Conservation (phyloP, 1,140 invertebrate species). For the Zaprionus nigranus region DNA sequence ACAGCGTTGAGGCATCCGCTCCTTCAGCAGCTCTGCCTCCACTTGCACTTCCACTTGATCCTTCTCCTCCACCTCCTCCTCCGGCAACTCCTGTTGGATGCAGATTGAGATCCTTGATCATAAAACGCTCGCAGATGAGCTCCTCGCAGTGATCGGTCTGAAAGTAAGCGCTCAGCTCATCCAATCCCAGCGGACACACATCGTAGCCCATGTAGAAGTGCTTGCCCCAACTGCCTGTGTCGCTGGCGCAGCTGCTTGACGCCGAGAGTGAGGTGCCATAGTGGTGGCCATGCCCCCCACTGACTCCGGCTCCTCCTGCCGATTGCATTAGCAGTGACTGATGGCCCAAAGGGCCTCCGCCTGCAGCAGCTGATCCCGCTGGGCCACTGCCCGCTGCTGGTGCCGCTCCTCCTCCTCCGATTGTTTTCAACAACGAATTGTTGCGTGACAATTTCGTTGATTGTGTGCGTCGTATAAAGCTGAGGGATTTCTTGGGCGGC, state of each 20-base stretch:
- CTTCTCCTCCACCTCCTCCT: not conserved
- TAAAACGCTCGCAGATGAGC: constrained; percentile 80
- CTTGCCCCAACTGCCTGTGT: constrained; percentile 85
- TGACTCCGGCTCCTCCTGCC: not conserved
- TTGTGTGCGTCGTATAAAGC: constrained; percentile 88
- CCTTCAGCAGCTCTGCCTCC: constrained; percentile 17
- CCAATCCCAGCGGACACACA: constrained; percentile 73
- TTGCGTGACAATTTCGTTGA: constrained; percentile 89
- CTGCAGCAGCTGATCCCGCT: not conserved
- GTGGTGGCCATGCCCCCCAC: constrained; percentile 1
- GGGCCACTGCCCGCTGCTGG: not conserved
- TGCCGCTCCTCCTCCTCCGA: constrained; percentile 48
- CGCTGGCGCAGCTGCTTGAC: constrained; percentile 81
- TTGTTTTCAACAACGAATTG: constrained; percentile 86
- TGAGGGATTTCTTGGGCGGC: constrained; percentile 85
- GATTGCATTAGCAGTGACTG: constrained; percentile 71
- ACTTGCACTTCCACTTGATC: not conserved
- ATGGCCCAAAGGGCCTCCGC: not conserved
- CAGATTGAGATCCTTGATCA: constrained; percentile 70
- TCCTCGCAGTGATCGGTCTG: constrained; percentile 79
- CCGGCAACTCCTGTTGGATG: constrained; percentile 13
- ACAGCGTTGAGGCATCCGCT: constrained; percentile 10
- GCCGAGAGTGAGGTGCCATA: constrained; percentile 30
- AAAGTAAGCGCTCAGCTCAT: constrained; percentile 77
- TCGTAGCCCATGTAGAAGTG: constrained; percentile 77